phyloP scores from a whole-genome alignment of 2,888 invertebrate species.

The Laothoe populi region DNA sequence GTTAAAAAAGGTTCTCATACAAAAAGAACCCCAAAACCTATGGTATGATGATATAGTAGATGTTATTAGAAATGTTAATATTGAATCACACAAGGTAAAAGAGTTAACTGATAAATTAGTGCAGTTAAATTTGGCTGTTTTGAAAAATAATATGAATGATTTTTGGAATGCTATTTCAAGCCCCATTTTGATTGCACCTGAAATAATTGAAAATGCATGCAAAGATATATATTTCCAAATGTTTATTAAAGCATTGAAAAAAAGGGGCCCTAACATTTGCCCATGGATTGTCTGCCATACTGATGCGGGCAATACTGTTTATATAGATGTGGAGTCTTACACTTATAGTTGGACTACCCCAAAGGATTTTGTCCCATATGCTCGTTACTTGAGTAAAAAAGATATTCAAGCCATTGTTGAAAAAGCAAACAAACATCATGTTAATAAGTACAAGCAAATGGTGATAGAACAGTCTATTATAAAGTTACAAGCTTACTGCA shows the following conservation, averaged over 20 bases:
- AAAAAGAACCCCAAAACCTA: slow-evolving; percentile 83
- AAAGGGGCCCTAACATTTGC: slow-evolving; percentile 72
- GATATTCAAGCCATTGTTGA: slow-evolving; percentile 69
- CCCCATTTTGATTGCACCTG: slow-evolving; percentile 54
- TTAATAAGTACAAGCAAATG: slow-evolving; percentile 70
- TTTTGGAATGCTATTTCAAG: slow-evolving; percentile 68
- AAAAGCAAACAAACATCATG: slow-evolving; percentile 74
- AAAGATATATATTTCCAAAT: slow-evolving; percentile 77
- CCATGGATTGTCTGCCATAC: slow-evolving; percentile 83
- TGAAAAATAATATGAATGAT: slow-evolving; percentile 69
- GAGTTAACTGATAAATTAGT: slow-evolving; percentile 73
- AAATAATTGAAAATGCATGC: slow-evolving; percentile 63
- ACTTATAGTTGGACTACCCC: slow-evolving; percentile 82
- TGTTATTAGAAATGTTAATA: slow-evolving; percentile 73
- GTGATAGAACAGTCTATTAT: slow-evolving; percentile 74
- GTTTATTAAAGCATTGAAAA: slow-evolving; percentile 74
- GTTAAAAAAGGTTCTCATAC: slow-evolving; percentile 76
- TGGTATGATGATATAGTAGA: slow-evolving; percentile 85
- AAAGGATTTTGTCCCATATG: slow-evolving; percentile 77
- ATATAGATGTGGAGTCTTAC: slow-evolving; percentile 80
- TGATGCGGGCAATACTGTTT: slow-evolving; percentile 78
- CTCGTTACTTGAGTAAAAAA: slow-evolving; percentile 76
- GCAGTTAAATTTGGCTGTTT: slow-evolving; percentile 70
- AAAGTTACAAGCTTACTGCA: slow-evolving; percentile 85
- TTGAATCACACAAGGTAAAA: slow-evolving; percentile 79